phyloP scores from a whole-genome alignment of 2,888 invertebrate species.

The Chalcosyrphus nemorum region DNA sequence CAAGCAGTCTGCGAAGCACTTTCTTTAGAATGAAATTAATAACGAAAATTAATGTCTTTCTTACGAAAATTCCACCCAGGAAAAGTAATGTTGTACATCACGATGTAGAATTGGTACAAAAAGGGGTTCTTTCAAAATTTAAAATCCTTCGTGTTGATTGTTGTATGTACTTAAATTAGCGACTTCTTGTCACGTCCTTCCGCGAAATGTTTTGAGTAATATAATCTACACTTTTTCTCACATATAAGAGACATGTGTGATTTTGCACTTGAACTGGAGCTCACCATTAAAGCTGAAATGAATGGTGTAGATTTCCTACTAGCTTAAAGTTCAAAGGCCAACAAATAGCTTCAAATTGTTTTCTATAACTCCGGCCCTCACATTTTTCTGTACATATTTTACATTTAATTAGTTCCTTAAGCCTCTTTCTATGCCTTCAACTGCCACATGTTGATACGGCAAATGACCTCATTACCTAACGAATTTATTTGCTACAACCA shows the following conservation, averaged over 20 bases:
- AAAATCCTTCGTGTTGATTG: not conserved
- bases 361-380: too few relatives aligned
- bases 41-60: not conserved
- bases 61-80: not conserved
- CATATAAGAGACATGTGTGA: too few relatives aligned
- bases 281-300: not conserved
- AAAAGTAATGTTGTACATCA: not conserved
- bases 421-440: not conserved
- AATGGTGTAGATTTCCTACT: not conserved
- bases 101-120: not conserved
- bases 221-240: not conserved
- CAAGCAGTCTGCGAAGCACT: not conserved
- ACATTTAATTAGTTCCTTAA: not conserved
- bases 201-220: not conserved
- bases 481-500: not conserved
- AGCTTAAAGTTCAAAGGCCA: too few relatives aligned
- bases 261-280: too few relatives aligned
- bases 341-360: too few relatives aligned
- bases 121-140: not conserved
- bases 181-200: not conserved
- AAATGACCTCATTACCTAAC: not conserved
- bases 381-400: not conserved
- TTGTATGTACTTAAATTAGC: not conserved
- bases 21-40: not conserved
- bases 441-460: not conserved